Evolutionary conservation across 1,140 invertebrate species (phyloP).

Genomic region (Trypoxylus dichotomus): DNA sequence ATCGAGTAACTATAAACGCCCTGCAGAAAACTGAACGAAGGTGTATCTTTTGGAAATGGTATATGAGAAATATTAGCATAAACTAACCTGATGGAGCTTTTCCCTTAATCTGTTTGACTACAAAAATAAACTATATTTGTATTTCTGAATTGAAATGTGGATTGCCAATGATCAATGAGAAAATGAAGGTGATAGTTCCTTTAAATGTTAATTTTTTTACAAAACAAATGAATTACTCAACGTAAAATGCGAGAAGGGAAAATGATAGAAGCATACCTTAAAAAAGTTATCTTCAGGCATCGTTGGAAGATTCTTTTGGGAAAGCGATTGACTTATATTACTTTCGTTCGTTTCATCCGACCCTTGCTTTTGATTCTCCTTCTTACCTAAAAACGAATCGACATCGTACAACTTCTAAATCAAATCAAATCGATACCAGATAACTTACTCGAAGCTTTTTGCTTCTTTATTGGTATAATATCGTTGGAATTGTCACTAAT

Average conservation of each 20-base stretch:
- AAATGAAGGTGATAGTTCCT: neutral
- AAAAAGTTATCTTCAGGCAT: constrained; percentile 22
- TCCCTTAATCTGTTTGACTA: constrained; percentile 43
- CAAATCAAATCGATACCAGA: neutral
- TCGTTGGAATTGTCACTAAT: constrained; percentile 34
- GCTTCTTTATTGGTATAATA: constrained; percentile 34
- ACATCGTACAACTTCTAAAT: neutral
- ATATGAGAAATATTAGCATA: neutral
- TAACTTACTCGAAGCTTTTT: constrained; percentile 33
- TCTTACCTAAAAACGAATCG: neutral
- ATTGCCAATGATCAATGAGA: neutral
- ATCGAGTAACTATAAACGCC: neutral
- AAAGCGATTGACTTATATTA: neutral
- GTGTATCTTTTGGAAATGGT: neutral
- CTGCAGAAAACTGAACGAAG: neutral
- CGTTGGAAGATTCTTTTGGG: constrained; percentile 6
- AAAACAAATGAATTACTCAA: neutral
- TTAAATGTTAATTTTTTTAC: neutral
- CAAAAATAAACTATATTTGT: constrained; percentile 23
- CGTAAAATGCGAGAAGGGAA: neutral
- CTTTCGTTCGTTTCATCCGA: neutral
- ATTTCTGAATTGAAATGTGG: neutral
- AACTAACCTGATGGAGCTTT: constrained; percentile 42
- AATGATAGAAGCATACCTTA: neutral
- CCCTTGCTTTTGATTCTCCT: constrained; percentile 4